A percentile compares a stretch with the other conserved stretches of the same genome.
These are phyloP conservation scores for Noctua janthe DNA, from an alignment of 2,888 invertebrate genomes.

Conservation along the genomic window DNA sequence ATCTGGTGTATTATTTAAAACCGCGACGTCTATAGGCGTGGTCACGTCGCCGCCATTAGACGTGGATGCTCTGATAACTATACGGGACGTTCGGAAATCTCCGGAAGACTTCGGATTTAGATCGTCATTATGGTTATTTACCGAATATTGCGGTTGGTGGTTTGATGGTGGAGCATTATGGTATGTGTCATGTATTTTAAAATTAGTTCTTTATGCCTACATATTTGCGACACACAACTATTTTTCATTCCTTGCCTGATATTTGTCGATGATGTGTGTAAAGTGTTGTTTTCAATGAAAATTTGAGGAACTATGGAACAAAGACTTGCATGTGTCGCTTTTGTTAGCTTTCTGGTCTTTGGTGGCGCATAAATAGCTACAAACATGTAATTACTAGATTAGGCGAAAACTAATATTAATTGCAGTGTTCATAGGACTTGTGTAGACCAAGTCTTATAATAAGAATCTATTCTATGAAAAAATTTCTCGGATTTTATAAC, in stretches of 20 bases:
- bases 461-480: neutral
- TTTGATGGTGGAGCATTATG: constrained; percentile 33
- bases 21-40: constrained; percentile 62
- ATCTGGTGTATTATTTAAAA: constrained; percentile 62
- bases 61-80: constrained; percentile 78
- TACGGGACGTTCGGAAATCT: constrained; percentile 67
- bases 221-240: neutral
- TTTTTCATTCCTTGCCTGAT: too few species aligned
- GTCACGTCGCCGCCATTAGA: constrained; percentile 77
- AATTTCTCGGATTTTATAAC: neutral
- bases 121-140: constrained; percentile 68
- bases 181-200: constrained; percentile 20
- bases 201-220: neutral
- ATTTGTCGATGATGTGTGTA: too few species aligned
- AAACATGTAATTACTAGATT: neutral
- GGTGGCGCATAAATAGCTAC: too few species aligned
- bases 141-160: constrained; percentile 70
- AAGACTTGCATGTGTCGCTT: too few species aligned
- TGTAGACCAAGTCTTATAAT: neutral
- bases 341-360: neutral
- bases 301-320: too few species aligned
- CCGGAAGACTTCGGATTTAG: constrained; percentile 49
- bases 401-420: neutral
- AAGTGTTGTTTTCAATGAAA: too few species aligned
- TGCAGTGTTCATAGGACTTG: neutral